phyloP scores from a whole-genome alignment of 2,797 vertebrate species.

The Miichthys miiuy region DNA sequence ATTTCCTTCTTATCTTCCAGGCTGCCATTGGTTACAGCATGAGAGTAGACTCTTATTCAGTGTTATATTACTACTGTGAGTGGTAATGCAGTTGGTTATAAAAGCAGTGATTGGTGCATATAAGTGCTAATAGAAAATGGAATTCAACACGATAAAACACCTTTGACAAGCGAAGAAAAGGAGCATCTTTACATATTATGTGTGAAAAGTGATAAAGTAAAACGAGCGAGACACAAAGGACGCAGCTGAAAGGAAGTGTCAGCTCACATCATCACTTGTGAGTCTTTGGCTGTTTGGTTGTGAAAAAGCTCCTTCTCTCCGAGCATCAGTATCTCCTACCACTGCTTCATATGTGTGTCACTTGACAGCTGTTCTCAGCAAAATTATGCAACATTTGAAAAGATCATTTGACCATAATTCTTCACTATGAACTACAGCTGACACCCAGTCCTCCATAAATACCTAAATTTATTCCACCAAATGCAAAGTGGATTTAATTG shows the following conservation, averaged over 20 bases:
- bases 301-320: not conserved
- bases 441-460: not conserved
- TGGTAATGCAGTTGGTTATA: not conserved
- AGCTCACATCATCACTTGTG: too few relatives aligned
- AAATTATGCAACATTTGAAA: not conserved
- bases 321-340: not conserved
- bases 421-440: not conserved
- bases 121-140: not conserved
- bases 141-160: not conserved
- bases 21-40: not conserved
- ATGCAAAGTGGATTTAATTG: conserved; percentile 8
- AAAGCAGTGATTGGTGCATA: not conserved
- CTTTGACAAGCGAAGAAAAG: not conserved
- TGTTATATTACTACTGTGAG: not conserved
- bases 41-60: not conserved
- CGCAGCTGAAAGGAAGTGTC: not conserved
- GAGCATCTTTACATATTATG: not conserved
- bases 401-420: not conserved
- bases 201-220: too few relatives aligned
- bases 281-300: not conserved
- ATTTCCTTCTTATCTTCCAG: not conserved
- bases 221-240: not conserved
- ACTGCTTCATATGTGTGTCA: not conserved
- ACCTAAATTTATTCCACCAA: not conserved
- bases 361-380: not conserved